Evolutionary conservation across 30 jellyfish, hydroid and myxozoan genomes (phyloP).

Genomic region (Sanderia malayensis): DNA sequence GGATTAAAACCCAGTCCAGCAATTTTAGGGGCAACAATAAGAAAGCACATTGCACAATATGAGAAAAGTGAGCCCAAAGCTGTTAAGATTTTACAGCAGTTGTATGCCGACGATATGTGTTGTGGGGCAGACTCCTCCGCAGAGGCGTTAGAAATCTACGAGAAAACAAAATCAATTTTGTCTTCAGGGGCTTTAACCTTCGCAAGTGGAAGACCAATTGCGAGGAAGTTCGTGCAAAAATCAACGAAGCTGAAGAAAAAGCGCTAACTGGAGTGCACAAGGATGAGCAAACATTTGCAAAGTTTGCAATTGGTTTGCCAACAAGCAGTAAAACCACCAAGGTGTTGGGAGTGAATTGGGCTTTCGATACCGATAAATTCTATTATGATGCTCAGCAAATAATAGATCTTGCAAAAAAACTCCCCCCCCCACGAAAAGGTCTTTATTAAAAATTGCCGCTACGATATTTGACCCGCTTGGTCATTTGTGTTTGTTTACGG

Average conservation of each 20-base stretch:
- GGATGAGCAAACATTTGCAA: slow-evolving; percentile 5
- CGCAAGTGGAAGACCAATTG: no score
- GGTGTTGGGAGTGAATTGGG: no score
- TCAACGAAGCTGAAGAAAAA: not conserved
- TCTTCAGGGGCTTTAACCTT: no score
- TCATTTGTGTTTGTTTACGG: not conserved
- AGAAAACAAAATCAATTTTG: no score
- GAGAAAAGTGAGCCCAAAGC: slow-evolving; percentile 7
- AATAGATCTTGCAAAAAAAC: not conserved
- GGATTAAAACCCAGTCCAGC: slow-evolving; percentile 33
- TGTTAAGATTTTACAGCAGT: no score
- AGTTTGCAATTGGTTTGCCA: not conserved
- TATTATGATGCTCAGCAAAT: slow-evolving; percentile 5
- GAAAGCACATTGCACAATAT: slow-evolving; percentile 5
- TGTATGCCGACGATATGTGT: no score
- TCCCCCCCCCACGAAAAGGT: slow-evolving; percentile 15
- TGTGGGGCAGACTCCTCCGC: no score
- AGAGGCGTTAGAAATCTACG: no score
- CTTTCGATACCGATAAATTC: no score
- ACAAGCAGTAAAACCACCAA: no score
- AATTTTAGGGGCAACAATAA: slow-evolving; percentile 27
- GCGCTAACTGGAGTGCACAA: not conserved
- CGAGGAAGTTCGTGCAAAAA: not conserved
- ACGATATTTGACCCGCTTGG: slow-evolving; percentile 15
- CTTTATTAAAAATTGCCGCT: slow-evolving; percentile 13